Base-by-base conservation (phyloP, 2,888 invertebrate genomes). In the Masnerella sp. region DNA sequence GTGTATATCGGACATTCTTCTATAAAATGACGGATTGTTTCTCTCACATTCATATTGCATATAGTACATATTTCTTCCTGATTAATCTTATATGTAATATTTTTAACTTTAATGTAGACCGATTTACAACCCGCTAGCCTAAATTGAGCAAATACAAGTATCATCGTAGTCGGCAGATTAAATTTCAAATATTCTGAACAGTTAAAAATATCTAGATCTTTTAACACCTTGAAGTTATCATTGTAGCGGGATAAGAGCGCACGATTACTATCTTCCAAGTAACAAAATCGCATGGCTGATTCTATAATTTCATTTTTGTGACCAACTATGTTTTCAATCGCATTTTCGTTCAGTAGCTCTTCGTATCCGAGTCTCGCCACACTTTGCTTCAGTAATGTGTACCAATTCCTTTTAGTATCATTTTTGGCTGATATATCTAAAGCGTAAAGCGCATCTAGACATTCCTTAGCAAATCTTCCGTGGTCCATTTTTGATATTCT, bases 391-490 rank as follows among this genome's bases (percentile, higher is more conserved):
- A 47, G 30, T 3, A 30, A 3, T 12, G 47, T 17, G 30, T 17
- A 47, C 47, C 47, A 47, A 11, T 47, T 47, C 2, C 45, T n/a
- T 17, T 47, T 47, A 5, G 4, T 20, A 5, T 28, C 30, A 30
- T 14, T 17, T 3, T 17, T n/a, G 2, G 12, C 12, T 11, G 25
- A 45, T 2, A 9, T 3, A 7, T 47, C 47, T 17, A 47, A 17
- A 4, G 47, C 47, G 2, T 30, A 9, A 3, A 47, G 5, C 3
- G 15, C 2, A 17, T 47, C 47, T 17, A 47, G 18, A 11, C 47
- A 30, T 8, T 15, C 32, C 32, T 15, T 47, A 5, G 47, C 9
- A 5, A 11, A 30, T 30, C 47, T 30, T 4, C 1, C 2, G 17
- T 7, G 30, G 4, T 47, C 30, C 47, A 47, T 47, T n/a, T 9